Percentiles rank a stretch among this genome's conserved stretches.
Conservation (phyloP, 2,888 invertebrate species). For the Drosophila neotestacea region DNA sequence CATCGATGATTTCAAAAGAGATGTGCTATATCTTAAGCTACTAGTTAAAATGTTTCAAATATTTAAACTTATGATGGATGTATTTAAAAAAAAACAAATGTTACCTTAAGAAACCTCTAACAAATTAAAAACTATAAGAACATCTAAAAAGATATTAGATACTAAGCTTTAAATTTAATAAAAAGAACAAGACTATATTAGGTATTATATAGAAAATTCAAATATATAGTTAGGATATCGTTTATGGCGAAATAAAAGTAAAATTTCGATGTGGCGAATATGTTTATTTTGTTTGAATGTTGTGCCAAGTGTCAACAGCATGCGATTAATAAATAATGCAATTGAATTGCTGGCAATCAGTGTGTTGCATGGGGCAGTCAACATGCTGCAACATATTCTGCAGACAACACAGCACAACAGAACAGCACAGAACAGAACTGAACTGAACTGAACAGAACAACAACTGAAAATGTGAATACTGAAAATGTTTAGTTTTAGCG, state of each 20-base stretch:
- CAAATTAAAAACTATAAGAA: no score
- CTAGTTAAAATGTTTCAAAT: no score
- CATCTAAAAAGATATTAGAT: no score
- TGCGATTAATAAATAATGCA: conserved; percentile 71
- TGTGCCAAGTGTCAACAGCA: conserved; percentile 65
- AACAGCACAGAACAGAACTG: neutral
- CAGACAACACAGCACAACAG: conserved; percentile 17
- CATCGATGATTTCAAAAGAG: no score
- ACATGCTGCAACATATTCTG: conserved; percentile 53
- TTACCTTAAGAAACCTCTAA: no score
- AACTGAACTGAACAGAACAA: conserved; percentile 4
- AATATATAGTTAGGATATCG: neutral
- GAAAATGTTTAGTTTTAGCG: conserved; percentile 69
- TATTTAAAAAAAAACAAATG: no score
- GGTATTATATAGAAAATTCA: no score
- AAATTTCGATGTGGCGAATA: conserved; percentile 12
- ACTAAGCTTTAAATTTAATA: no score
- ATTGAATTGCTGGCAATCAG: conserved; percentile 61
- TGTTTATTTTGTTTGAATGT: conserved; percentile 17
- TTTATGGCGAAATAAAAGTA: conserved; percentile 7
- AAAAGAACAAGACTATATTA: no score
- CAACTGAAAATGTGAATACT: conserved; percentile 34
- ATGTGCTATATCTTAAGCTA: no score
- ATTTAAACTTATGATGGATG: no score
- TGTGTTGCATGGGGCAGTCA: conserved; percentile 39